These are phyloP conservation scores for Gryon sp. DNA, from an alignment of 1,140 invertebrate species.

Conservation along the genomic window DNA sequence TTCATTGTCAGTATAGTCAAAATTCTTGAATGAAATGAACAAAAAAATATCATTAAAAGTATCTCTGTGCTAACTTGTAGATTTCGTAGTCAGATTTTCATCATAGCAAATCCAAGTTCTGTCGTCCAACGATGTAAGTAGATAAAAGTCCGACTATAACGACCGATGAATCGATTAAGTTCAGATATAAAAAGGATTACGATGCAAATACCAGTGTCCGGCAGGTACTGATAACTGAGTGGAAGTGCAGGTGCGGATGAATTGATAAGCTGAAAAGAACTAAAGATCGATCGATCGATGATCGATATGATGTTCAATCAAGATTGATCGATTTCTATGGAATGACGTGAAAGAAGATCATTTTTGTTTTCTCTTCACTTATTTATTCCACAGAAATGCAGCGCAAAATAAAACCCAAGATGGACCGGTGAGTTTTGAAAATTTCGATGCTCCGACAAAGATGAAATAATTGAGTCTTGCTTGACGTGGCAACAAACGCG, in stretches of 20 bases:
- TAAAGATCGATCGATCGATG: slow-evolving; percentile 20
- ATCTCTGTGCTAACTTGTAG: no score
- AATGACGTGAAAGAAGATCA: slow-evolving; percentile 13
- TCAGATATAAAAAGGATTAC: slow-evolving; percentile 46
- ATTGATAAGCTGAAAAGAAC: slow-evolving; percentile 37
- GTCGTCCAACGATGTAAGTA: no score
- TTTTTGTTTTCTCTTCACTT: no score
- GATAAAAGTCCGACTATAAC: slow-evolving; percentile 31
- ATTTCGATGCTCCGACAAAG: slow-evolving; percentile 19
- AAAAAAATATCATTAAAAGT: no score
- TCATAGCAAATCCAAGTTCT: no score
- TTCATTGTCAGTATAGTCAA: no score
- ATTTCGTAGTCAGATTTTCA: no score
- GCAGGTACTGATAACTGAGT: slow-evolving; percentile 24
- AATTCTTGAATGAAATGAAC: no score
- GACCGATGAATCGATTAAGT: slow-evolving; percentile 48
- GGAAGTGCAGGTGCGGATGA: background rate
- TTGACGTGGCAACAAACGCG: slow-evolving; percentile 65
- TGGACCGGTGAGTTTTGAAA: slow-evolving; percentile 4
- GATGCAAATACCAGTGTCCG: slow-evolving; percentile 31
- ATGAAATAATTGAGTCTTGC: slow-evolving; percentile 29
- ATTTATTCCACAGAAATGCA: no score
- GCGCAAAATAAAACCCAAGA: no score
- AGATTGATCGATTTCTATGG: slow-evolving; percentile 26
- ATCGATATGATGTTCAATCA: slow-evolving; percentile 7